A percentile compares a stretch with the other conserved stretches of the same genome.
Evolutionary conservation across 2,113 vertebrate genomes (phyloP).

Genomic region (Climacteris rufus): DNA sequence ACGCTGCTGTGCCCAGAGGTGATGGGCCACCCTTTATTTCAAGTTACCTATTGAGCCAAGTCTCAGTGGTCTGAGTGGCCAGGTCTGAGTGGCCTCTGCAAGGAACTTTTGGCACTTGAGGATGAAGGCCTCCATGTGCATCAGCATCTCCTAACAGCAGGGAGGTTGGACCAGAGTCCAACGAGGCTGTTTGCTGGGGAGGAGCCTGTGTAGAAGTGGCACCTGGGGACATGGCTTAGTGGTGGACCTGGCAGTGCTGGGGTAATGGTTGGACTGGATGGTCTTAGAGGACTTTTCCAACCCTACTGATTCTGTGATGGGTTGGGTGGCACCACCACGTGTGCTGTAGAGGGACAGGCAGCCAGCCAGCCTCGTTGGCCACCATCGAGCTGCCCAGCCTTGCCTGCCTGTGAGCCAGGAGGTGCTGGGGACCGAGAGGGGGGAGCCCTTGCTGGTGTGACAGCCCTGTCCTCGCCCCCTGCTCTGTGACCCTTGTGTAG

Average conservation of each 20-base stretch:
- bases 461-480: neutral
- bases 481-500: neutral
- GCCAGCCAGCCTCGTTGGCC: neutral
- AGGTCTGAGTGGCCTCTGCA: neutral
- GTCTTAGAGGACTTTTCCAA: neutral
- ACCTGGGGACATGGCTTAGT: neutral
- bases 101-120: neutral
- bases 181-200: neutral
- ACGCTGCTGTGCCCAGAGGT: neutral
- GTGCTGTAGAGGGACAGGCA: rapidly evolving
- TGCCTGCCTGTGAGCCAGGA: rapidly evolving
- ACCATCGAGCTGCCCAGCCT: neutral
- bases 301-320: neutral
- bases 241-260: neutral
- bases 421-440: neutral
- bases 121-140: neutral
- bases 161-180: neutral
- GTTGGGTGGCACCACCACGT: neutral
- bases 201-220: neutral
- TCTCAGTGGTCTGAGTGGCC: neutral
- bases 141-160: neutral
- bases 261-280: neutral
- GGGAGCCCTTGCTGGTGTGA: neutral
- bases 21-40: neutral
- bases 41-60: neutral